These are phyloP conservation scores for Rhinichthys klamathensis DNA, from an alignment of 2,113 vertebrate species.

Conservation along the genomic window DNA sequence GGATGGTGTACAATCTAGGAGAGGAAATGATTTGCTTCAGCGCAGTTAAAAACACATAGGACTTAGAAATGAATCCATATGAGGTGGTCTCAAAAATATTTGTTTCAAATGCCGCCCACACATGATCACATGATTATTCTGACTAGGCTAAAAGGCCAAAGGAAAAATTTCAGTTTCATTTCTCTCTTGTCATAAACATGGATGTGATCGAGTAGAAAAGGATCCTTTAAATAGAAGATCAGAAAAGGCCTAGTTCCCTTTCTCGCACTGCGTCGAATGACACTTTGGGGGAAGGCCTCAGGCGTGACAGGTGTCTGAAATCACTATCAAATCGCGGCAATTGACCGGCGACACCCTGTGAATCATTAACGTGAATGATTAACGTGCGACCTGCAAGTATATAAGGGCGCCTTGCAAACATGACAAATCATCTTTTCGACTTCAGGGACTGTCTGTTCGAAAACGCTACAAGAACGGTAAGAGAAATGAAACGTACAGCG, in stretches of 20 bases:
- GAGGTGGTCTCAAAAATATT: not conserved
- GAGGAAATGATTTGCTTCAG: not conserved
- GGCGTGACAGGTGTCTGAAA: too few species aligned
- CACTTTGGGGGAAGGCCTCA: too few species aligned
- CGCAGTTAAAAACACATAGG: not conserved
- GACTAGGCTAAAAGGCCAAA: not conserved
- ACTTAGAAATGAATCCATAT: not conserved
- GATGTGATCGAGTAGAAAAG: constrained; percentile 20
- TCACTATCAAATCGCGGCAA: too few species aligned
- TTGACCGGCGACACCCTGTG: too few species aligned
- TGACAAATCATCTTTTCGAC: too few species aligned
- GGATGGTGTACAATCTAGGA: constrained; percentile 65
- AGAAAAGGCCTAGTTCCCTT: not conserved
- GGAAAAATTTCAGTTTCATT: not conserved
- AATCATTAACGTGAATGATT: too few species aligned
- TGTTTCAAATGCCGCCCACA: not conserved
- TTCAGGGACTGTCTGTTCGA: too few species aligned
- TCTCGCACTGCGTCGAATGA: too few species aligned
- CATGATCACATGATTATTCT: not conserved
- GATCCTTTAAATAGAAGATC: constrained; percentile 54
- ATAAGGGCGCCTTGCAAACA: too few species aligned
- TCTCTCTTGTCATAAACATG: not conserved
- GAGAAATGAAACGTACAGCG: too few species aligned
- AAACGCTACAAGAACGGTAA: too few species aligned
- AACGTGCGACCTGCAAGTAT: too few species aligned